Conservation (phyloP, 2,113 vertebrate genomes). For the Lutjanus erythropterus region DNA sequence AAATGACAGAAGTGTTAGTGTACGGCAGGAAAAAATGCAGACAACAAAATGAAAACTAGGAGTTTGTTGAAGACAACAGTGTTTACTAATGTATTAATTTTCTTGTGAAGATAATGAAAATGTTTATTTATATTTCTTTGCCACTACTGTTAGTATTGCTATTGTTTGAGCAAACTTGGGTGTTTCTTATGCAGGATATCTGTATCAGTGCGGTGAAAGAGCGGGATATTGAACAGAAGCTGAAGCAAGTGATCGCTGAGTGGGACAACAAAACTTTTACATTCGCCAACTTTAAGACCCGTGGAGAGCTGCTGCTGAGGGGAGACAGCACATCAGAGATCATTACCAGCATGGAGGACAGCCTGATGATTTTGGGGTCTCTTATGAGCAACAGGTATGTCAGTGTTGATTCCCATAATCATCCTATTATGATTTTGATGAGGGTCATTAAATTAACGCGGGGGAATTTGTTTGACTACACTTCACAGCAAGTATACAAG, state of each 20-base stretch:
- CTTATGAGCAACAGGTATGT: slow-evolving; percentile 94
- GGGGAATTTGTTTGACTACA: neutral
- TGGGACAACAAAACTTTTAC: slow-evolving; percentile 93
- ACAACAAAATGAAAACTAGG: too few species aligned
- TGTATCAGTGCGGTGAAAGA: slow-evolving; percentile 96
- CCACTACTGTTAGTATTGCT: neutral
- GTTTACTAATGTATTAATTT: neutral
- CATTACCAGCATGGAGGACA: slow-evolving; percentile 94
- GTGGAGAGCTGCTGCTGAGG: slow-evolving; percentile 93
- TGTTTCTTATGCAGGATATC: slow-evolving; percentile 87
- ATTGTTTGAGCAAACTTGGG: slow-evolving; percentile 1
- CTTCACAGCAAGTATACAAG: neutral
- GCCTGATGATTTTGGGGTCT: slow-evolving; percentile 93
- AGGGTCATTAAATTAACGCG: neutral
- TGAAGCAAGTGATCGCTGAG: slow-evolving; percentile 94
- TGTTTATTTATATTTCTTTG: neutral
- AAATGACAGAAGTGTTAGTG: too few species aligned
- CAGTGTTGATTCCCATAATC: neutral
- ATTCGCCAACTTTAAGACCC: slow-evolving; percentile 92
- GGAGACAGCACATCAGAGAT: slow-evolving; percentile 93
- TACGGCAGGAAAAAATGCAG: too few species aligned
- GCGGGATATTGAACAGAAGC: slow-evolving; percentile 94
- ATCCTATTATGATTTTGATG: neutral
- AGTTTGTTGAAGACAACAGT: too few species aligned
- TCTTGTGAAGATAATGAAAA: neutral